Base-by-base conservation (phyloP, 2,888 invertebrate genomes). In the Drosophila nr. perissopoda region DNA sequence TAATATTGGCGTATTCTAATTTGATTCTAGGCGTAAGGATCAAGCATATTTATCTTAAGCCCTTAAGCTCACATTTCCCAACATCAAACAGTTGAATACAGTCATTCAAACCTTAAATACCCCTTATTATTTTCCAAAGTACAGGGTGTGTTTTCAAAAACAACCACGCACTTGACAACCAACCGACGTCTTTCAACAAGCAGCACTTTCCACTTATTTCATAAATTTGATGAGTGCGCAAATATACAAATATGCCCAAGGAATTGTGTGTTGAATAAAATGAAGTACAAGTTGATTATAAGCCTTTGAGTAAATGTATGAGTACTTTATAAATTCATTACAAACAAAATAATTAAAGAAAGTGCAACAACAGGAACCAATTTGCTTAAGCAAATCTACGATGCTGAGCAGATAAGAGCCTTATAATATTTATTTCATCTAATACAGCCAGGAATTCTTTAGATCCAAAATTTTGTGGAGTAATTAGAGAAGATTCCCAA, bases 171-270 rank as follows among this genome's bases (percentile, higher is more conserved):
- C 59, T 79, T 67, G 64, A 53, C 53, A 56, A 40, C 11, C 18
- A n/a, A 27, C 18, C 36, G 27, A 54, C 27, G 40, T 27, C 63
- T 49, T 62, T 48, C 31, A 59, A 31, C 40, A 72, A 67, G 56
- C 38, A 59, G 64, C 57, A 70, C 62, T 67, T 64, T 61, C 18
- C 51, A 75, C 67, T 70, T 64, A 46, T 66, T 56, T 59, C n/a
- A 70, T 51, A 60, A 65, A 74, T 79, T 70, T 76, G 61, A 67
- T 61, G 70, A 67, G 67, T 59, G 54, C 54, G 58, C 60, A 78
- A 70, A 75, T 75, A 70, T 64, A 70, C 70, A 75, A 79, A 75
- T 64, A 53, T 58, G 59, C 60, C 63, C 61, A 46, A 66, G 62
- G 25, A 67, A 61, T 67, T 79, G 70, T 57, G 56, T 48, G n/a